Conservation (phyloP, 2,888 invertebrate genomes). For the Brenthis daphne region DNA sequence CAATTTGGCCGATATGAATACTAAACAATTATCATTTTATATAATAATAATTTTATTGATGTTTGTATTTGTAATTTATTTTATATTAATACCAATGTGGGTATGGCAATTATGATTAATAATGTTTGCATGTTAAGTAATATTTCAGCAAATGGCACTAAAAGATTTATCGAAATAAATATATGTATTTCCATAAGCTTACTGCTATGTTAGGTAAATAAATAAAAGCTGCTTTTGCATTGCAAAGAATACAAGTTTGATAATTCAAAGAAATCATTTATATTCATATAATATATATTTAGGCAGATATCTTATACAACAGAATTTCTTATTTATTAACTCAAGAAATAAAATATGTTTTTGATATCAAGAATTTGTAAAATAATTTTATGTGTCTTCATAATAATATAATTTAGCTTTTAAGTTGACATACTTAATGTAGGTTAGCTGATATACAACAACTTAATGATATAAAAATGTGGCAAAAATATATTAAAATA, state of each 20-base stretch:
- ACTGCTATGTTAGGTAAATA: too few species aligned
- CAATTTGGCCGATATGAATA: too few species aligned
- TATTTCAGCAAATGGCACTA: constrained; percentile 16
- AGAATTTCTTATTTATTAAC: too few species aligned
- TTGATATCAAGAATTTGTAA: background rate
- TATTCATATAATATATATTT: too few species aligned
- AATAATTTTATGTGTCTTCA: background rate
- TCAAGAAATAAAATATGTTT: too few species aligned
- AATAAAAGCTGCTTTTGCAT: background rate
- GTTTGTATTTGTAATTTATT: too few species aligned
- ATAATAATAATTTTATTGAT: too few species aligned
- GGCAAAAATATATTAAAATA: constrained; percentile 22
- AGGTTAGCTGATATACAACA: constrained; percentile 11
- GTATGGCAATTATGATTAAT: background rate
- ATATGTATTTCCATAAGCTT: background rate
- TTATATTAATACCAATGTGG: background rate
- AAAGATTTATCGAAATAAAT: background rate
- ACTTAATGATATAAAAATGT: constrained; percentile 24
- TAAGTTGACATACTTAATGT: constrained; percentile 11
- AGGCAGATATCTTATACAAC: too few species aligned
- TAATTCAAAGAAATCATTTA: too few species aligned
- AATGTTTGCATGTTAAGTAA: background rate
- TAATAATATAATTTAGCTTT: background rate
- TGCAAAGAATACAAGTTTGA: too few species aligned
- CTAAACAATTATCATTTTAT: too few species aligned